These are phyloP conservation scores for Amniataba percoides DNA, from an alignment of 2,797 vertebrate genomes.

Conservation along the genomic window DNA sequence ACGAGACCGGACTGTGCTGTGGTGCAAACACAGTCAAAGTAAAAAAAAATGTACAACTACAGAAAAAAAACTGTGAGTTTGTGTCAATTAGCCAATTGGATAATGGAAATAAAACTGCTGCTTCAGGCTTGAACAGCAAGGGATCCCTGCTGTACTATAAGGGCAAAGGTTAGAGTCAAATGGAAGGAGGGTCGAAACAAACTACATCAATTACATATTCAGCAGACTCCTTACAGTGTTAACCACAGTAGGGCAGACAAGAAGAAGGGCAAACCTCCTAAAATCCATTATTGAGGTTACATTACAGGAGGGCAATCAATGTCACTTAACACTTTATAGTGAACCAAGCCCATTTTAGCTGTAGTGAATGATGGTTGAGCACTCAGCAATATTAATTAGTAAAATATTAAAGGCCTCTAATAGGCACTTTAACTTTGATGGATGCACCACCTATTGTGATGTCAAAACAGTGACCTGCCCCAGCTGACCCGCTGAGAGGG, in stretches of 20 bases:
- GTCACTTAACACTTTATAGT: slow-evolving; percentile 69
- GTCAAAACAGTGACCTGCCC: slow-evolving; percentile 60
- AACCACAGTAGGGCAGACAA: slow-evolving; percentile 26
- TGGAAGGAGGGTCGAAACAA: slow-evolving; percentile 38
- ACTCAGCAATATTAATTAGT: slow-evolving; percentile 78
- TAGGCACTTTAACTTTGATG: slow-evolving; percentile 75
- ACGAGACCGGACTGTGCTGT: slow-evolving; percentile 20
- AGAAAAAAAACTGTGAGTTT: slow-evolving; percentile 15
- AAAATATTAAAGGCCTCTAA: slow-evolving; percentile 75
- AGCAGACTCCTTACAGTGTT: slow-evolving; percentile 21
- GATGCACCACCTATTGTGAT: slow-evolving; percentile 66
- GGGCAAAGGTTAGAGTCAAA: slow-evolving; percentile 53
- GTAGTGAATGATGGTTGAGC: slow-evolving; percentile 59
- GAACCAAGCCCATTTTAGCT: slow-evolving; percentile 61
- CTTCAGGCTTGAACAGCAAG: slow-evolving; percentile 21
- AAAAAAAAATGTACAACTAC: slow-evolving; percentile 41
- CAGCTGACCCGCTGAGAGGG: slow-evolving; percentile 20
- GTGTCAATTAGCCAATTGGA: slow-evolving; percentile 18
- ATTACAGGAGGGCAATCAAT: slow-evolving; percentile 63
- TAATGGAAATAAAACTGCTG: slow-evolving; percentile 19
- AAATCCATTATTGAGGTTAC: slow-evolving; percentile 55
- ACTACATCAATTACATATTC: slow-evolving; percentile 49
- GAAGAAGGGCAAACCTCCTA: slow-evolving; percentile 49
- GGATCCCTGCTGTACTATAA: slow-evolving; percentile 21
- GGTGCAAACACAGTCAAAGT: slow-evolving; percentile 36